Percentiles rank a stretch among this genome's conserved stretches.
Conservation (phyloP, 2,888 invertebrate genomes). For the Encarsia formosa region DNA sequence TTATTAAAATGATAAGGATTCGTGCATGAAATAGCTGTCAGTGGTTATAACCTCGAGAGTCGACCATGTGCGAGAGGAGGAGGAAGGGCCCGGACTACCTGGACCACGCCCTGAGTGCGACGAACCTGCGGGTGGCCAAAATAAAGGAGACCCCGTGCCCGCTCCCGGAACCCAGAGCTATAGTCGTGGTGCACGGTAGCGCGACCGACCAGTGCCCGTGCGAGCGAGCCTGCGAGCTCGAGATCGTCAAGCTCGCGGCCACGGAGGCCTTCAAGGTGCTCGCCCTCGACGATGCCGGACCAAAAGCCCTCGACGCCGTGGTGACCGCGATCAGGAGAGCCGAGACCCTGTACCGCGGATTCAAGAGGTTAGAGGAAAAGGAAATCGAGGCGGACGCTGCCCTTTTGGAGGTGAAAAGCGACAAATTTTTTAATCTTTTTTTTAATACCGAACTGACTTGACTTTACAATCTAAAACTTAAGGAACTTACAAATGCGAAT, state of each 20-base stretch:
- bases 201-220: neutral
- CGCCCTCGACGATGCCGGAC: conserved; percentile 25
- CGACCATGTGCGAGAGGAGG: neutral
- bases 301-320: conserved; percentile 29
- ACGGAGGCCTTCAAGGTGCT: conserved; percentile 33
- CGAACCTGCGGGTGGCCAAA: conserved; percentile 15
- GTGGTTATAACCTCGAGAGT: too few relatives aligned
- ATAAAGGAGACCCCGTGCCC: neutral
- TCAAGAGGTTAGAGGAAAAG: neutral
- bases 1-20: too few relatives aligned
- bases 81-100: neutral
- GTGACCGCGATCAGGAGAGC: conserved; percentile 6
- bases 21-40: too few relatives aligned
- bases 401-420: conserved; percentile 1
- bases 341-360: neutral
- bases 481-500: too few relatives aligned
- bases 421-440: too few relatives aligned
- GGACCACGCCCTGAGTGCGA: conserved; percentile 21
- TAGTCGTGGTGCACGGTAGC: neutral
- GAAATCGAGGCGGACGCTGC: neutral
- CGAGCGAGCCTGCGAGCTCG: conserved; percentile 4
- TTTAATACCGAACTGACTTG: too few relatives aligned
- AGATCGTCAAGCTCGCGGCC: conserved; percentile 31
- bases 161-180: neutral
- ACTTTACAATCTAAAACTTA: too few relatives aligned